Evolutionary conservation across 2,888 invertebrate species (phyloP).

Genomic region (Sepioteuthis lessoniana): DNA sequence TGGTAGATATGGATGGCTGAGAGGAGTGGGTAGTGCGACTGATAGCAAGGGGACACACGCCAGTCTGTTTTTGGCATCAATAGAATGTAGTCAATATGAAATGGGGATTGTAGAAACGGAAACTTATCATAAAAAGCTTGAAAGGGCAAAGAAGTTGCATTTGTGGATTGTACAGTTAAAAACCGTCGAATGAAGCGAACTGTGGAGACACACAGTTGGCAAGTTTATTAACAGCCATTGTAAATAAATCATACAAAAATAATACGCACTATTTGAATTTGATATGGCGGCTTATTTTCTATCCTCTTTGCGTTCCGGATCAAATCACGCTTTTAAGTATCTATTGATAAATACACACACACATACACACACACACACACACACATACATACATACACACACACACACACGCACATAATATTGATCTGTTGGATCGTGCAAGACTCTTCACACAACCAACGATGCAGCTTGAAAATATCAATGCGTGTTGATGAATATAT

Average conservation of each 20-base stretch:
- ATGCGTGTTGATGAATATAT: not conserved
- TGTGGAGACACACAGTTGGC: not conserved
- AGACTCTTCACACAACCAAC: not conserved
- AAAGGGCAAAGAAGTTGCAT: not conserved
- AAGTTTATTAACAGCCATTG: not conserved
- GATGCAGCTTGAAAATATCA: not conserved
- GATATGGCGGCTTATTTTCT: not conserved
- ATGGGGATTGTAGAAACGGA: not conserved
- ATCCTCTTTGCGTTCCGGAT: not conserved
- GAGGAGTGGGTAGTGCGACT: not conserved
- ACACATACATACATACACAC: too few relatives aligned
- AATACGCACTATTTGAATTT: constrained; percentile 20
- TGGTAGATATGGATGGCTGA: too few relatives aligned
- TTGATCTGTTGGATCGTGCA: not conserved
- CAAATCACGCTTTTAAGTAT: not conserved
- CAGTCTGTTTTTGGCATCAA: not conserved
- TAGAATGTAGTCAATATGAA: not conserved
- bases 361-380: too few relatives aligned
- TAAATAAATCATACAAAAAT: constrained; percentile 33
- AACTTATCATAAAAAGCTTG: not conserved
- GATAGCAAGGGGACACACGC: not conserved
- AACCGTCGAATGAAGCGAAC: not conserved
- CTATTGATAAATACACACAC: not conserved
- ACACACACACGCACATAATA: not conserved
- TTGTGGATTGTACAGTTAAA: not conserved